phyloP scores from a whole-genome alignment of 2,797 vertebrate species.

The Bufotes viridis region DNA sequence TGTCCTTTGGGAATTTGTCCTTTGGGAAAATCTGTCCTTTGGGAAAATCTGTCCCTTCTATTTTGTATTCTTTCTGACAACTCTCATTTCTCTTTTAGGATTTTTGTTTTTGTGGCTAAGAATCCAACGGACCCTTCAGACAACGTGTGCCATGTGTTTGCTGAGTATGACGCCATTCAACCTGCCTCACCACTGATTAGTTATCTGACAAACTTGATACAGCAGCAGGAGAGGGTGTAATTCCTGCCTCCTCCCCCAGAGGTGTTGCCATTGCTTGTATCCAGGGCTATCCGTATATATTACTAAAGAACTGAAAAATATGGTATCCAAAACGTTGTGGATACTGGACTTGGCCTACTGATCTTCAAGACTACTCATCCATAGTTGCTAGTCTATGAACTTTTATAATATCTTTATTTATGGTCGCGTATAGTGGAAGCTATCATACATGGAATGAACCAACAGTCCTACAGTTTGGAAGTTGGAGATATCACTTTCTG shows the following conservation, averaged over 20 bases:
- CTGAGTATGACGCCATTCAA: constrained; percentile 84
- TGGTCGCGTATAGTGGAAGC: neutral
- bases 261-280: neutral
- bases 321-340: neutral
- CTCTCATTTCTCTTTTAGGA: constrained; percentile 72
- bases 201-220: constrained; percentile 75
- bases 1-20: neutral
- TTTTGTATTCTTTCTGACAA: neutral
- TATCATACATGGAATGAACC: neutral
- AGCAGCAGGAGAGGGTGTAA: constrained; percentile 59
- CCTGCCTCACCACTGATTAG: constrained; percentile 71
- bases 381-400: neutral
- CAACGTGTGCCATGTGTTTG: constrained; percentile 90
- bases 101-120: constrained; percentile 91
- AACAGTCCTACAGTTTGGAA: neutral
- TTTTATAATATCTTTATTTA: neutral
- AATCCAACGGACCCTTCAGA: constrained; percentile 76
- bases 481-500: neutral
- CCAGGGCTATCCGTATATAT: neutral
- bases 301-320: neutral
- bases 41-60: neutral
- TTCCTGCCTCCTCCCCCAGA: neutral
- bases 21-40: neutral
- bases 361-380: neutral
- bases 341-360: neutral